These are phyloP conservation scores for Coptodon bakossiorum DNA, from an alignment of 2,113 vertebrate genomes.

Conservation along the genomic window DNA sequence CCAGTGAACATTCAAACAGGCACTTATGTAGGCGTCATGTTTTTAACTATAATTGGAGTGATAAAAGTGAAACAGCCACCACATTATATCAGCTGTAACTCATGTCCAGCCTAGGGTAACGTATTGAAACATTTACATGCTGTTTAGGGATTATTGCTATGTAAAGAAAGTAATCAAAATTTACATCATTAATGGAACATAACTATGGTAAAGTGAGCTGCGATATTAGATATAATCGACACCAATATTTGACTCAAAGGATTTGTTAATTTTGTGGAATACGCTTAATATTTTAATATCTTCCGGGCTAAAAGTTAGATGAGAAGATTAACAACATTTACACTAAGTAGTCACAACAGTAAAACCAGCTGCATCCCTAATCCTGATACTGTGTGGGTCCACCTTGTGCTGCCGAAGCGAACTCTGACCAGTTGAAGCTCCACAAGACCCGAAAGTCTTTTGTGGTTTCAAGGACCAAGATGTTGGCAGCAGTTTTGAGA, in stretches of 20 bases:
- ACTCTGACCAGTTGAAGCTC: neutral
- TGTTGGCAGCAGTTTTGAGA: neutral
- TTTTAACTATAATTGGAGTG: slow-evolving; percentile 66
- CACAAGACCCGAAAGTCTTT: neutral
- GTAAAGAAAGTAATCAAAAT: neutral
- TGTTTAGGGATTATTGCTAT: neutral
- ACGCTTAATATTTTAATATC: neutral
- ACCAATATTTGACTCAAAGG: neutral
- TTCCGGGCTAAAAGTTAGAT: neutral
- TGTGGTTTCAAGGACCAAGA: neutral
- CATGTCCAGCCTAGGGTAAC: slow-evolving; percentile 21
- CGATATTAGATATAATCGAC: neutral
- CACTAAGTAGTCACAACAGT: neutral
- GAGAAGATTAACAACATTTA: neutral
- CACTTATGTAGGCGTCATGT: slow-evolving; percentile 44
- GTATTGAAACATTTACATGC: neutral
- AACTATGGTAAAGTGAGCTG: neutral
- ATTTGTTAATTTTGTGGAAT: neutral
- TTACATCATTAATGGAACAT: rapidly evolving
- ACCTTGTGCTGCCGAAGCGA: neutral
- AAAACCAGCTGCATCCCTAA: neutral
- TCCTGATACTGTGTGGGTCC: neutral
- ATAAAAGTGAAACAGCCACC: slow-evolving; percentile 63
- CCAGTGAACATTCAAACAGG: slow-evolving; percentile 38
- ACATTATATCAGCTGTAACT: slow-evolving; percentile 56